A percentile compares a stretch with the other conserved stretches of the same genome.
Evolutionary conservation across 1,140 invertebrate species (phyloP).

Genomic region (Anthonomus grandis): DNA sequence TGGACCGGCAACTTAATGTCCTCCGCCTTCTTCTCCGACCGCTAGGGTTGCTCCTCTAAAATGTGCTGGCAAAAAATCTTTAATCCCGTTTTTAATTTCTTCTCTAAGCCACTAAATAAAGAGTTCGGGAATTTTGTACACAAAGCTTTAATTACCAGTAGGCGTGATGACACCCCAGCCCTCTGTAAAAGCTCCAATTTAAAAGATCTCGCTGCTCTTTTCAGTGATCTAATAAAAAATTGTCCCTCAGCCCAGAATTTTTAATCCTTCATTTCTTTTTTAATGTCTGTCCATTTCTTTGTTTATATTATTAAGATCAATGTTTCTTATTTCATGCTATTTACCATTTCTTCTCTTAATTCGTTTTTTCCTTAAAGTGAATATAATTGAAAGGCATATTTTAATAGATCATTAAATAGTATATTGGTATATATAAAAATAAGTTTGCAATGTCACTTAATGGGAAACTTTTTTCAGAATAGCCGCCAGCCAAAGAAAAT

Average conservation of each 20-base stretch:
- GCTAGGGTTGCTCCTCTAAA: too few species aligned
- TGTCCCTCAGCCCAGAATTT: slow-evolving; percentile 17
- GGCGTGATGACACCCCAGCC: slow-evolving; percentile 25
- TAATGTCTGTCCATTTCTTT: slow-evolving; percentile 7
- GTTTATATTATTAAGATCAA: too few species aligned
- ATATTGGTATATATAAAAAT: too few species aligned
- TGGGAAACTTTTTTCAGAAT: too few species aligned
- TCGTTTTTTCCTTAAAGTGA: too few species aligned
- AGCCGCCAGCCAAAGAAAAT: too few species aligned
- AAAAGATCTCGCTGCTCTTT: slow-evolving; percentile 22
- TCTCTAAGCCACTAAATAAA: slow-evolving; percentile 28
- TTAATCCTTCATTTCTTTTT: slow-evolving; percentile 24
- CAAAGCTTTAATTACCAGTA: slow-evolving; percentile 26
- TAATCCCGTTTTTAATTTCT: slow-evolving; percentile 33
- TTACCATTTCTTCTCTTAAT: too few species aligned
- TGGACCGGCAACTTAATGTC: slow-evolving; percentile 22
- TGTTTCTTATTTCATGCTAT: too few species aligned
- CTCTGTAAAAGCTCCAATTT: slow-evolving; percentile 20
- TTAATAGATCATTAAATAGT: too few species aligned
- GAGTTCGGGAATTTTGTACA: slow-evolving; percentile 27
- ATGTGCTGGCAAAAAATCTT: slow-evolving; percentile 27
- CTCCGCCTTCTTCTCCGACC: slow-evolving; percentile 7
- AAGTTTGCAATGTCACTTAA: too few species aligned
- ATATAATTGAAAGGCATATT: too few species aligned
- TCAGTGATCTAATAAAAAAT: slow-evolving; percentile 20